These are phyloP conservation scores for Trichacis sp. DNA, from an alignment of 2,888 invertebrate species.

Conservation along the genomic window DNA sequence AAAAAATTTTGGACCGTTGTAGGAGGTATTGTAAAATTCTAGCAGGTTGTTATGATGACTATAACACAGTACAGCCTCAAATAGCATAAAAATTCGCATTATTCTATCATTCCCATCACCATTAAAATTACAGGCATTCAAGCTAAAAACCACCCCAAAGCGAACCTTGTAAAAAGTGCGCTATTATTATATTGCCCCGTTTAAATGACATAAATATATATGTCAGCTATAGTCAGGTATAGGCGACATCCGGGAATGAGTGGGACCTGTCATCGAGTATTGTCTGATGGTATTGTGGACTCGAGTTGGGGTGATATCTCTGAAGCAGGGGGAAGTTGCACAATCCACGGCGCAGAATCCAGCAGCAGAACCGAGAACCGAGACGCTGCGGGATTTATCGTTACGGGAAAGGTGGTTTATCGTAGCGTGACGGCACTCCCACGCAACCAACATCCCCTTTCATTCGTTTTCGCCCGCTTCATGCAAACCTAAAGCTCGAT, in stretches of 20 bases:
- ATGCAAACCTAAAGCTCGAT: constrained; percentile 36
- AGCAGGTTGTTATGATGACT: too few species aligned
- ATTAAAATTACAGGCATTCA: too few species aligned
- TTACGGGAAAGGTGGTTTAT: constrained; percentile 51
- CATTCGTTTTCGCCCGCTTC: constrained; percentile 43
- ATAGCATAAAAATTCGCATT: too few species aligned
- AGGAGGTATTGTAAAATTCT: too few species aligned
- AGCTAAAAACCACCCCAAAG: too few species aligned
- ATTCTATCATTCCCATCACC: too few species aligned
- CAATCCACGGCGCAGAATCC: too few species aligned
- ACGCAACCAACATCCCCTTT: constrained; percentile 50
- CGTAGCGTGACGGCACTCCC: constrained; percentile 58
- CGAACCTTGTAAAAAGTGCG: background rate
- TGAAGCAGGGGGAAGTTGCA: too few species aligned
- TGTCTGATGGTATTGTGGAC: too few species aligned
- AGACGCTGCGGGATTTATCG: constrained; percentile 51
- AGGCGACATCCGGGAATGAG: constrained; percentile 52
- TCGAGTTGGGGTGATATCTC: constrained; percentile 51
- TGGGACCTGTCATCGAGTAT: constrained; percentile 58
- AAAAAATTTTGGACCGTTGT: too few species aligned
- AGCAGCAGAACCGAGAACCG: too few species aligned
- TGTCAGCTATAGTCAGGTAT: constrained; percentile 5
- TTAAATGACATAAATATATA: background rate
- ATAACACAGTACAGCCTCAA: too few species aligned
- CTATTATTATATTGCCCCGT: background rate